phyloP scores from a whole-genome alignment of 35 echinoderm and acorn worm species.

The Hemicentrotus pulcherrimus region DNA sequence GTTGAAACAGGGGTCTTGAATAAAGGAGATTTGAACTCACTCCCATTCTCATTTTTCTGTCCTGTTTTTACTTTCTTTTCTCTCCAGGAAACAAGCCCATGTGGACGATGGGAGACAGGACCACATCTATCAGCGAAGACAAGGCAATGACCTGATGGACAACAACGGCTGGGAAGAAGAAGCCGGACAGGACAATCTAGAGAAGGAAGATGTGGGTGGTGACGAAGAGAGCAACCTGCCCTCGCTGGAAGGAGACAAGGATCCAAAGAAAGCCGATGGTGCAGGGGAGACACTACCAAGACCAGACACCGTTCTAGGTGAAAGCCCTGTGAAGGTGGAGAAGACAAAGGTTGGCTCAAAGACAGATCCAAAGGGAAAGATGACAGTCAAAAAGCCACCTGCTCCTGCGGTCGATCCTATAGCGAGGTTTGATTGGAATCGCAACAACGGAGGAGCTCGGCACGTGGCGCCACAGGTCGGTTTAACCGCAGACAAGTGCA shows the following conservation, averaged over 20 bases:
- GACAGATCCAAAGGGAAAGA: not conserved
- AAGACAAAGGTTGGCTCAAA: too few relatives aligned
- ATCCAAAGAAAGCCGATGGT: not conserved
- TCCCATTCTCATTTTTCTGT: not conserved
- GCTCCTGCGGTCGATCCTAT: not conserved
- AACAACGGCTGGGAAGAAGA: not conserved
- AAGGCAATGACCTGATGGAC: conserved; percentile 4
- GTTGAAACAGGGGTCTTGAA: not conserved
- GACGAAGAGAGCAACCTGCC: conserved; percentile 16
- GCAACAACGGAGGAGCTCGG: not conserved
- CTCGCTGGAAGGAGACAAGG: not conserved
- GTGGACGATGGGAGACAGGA: not conserved
- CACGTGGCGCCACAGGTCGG: not conserved
- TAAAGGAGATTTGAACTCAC: not conserved
- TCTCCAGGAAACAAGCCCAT: not conserved
- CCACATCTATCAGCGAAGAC: not conserved
- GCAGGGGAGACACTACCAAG: conserved; percentile 17
- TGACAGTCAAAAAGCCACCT: not conserved
- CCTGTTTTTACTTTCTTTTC: not conserved
- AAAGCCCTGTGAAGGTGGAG: not conserved
- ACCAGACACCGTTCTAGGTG: not conserved
- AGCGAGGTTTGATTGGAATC: conserved; percentile 16
- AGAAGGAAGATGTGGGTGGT: conserved; percentile 3
- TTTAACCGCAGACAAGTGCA: conserved; percentile 44
- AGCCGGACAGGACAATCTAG: not conserved